These are phyloP conservation scores for Seriola quinqueradiata DNA, from an alignment of 2,113 vertebrate species.

Conservation along the genomic window DNA sequence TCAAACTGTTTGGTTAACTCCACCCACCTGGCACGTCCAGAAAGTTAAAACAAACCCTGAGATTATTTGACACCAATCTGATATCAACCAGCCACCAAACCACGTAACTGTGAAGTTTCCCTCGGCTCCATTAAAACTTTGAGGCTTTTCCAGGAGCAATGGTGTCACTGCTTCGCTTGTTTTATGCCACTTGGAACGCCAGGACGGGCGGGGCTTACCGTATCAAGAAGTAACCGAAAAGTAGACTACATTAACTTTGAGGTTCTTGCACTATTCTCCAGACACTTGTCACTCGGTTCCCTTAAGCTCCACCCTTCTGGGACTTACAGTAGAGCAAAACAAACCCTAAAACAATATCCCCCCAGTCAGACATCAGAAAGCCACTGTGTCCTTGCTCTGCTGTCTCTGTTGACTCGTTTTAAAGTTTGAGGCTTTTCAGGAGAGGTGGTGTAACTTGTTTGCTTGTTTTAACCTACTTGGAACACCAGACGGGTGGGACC, in stretches of 20 bases:
- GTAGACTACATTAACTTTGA: not conserved
- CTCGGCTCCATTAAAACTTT: not conserved
- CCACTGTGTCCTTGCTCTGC: not conserved
- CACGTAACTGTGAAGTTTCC: not conserved
- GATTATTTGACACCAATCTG: not conserved
- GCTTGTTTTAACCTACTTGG: slow-evolving; percentile 7
- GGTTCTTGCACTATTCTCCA: not conserved
- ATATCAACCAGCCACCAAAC: not conserved
- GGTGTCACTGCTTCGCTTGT: not conserved
- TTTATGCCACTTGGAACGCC: slow-evolving; percentile 22
- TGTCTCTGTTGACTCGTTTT: not conserved
- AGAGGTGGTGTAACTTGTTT: not conserved
- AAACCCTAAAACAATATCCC: slow-evolving; percentile 3
- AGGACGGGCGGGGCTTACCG: slow-evolving; percentile 22
- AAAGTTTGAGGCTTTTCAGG: not conserved
- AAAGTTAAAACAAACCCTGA: not conserved
- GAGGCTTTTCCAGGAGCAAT: too few relatives aligned
- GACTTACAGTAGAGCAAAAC: not conserved
- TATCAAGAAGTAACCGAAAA: not conserved
- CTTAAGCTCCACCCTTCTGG: slow-evolving; percentile 19
- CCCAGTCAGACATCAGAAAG: slow-evolving; percentile 7
- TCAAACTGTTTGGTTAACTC: not conserved
- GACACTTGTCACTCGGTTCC: not conserved
- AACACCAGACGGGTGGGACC: slow-evolving; percentile 19
- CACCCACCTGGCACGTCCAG: not conserved